Conservation (phyloP, 2,888 invertebrate genomes). For the Amiota communis region DNA sequence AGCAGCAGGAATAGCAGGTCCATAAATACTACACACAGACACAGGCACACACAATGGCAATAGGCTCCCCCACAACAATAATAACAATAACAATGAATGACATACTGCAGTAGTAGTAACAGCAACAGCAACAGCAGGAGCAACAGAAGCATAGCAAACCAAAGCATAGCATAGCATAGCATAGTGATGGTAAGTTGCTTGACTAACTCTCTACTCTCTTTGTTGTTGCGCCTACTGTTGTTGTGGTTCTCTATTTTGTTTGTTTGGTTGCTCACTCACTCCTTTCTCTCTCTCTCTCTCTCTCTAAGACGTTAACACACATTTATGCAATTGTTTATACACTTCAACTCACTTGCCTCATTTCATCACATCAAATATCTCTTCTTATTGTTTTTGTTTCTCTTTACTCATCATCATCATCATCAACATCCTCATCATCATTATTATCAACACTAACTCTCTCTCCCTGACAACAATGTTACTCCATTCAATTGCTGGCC, state of each 20-base stretch:
- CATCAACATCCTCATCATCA: too few relatives aligned
- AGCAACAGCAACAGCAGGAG: not conserved
- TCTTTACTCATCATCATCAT: too few relatives aligned
- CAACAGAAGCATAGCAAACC: not conserved
- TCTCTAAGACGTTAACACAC: not conserved
- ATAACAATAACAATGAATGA: slow-evolving; percentile 2
- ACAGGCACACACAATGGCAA: not conserved
- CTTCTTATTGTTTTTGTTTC: too few relatives aligned
- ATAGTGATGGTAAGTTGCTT: not conserved
- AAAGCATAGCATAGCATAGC: not conserved
- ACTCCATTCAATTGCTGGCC: too few relatives aligned
- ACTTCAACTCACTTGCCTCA: too few relatives aligned
- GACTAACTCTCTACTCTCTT: not conserved
- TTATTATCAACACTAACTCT: too few relatives aligned
- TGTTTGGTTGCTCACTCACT: not conserved
- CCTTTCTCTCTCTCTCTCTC: not conserved
- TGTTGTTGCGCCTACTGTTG: not conserved
- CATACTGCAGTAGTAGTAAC: slow-evolving; percentile 7
- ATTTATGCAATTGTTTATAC: not conserved
- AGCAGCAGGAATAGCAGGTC: not conserved
- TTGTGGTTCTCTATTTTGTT: not conserved
- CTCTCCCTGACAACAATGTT: too few relatives aligned
- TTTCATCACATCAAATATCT: too few relatives aligned
- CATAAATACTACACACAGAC: not conserved
- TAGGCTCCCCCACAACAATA: not conserved